Percentiles rank a stretch among this genome's conserved stretches.
Conservation (phyloP, 2,113 vertebrate genomes). For the Anseranas semipalmata region DNA sequence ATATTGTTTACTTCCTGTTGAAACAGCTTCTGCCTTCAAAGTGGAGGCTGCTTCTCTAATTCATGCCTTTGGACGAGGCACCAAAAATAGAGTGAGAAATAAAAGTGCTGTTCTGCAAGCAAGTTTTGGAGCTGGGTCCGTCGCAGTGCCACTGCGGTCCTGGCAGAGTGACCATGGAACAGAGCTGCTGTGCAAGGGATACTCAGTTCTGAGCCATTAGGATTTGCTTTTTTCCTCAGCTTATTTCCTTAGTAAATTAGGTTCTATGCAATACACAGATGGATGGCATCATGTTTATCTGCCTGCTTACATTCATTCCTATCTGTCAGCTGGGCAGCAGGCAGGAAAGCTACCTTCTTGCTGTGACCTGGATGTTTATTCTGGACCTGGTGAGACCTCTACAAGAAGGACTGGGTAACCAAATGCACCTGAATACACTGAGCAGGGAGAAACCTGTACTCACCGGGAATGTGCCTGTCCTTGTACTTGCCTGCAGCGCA, state of each 20-base stretch:
- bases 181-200: rapidly evolving
- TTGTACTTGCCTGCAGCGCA: not conserved
- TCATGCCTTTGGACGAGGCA: not conserved
- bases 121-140: not conserved
- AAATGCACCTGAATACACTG: not conserved
- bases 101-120: not conserved
- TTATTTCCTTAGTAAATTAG: conserved; percentile 21
- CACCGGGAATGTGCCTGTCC: not conserved
- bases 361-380: not conserved
- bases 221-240: not conserved
- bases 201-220: not conserved
- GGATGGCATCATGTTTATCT: not conserved
- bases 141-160: rapidly evolving
- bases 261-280: not conserved
- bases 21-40: not conserved
- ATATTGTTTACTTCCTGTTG: not conserved
- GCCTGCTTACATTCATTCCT: not conserved
- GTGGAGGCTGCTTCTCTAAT: not conserved
- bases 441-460: not conserved
- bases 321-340: not conserved
- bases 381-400: not conserved
- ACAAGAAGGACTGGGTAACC: not conserved
- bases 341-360: not conserved
- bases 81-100: not conserved
- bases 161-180: rapidly evolving